Evolutionary conservation across 2,113 vertebrate species (phyloP).

Genomic region (Alouatta palliata): DNA sequence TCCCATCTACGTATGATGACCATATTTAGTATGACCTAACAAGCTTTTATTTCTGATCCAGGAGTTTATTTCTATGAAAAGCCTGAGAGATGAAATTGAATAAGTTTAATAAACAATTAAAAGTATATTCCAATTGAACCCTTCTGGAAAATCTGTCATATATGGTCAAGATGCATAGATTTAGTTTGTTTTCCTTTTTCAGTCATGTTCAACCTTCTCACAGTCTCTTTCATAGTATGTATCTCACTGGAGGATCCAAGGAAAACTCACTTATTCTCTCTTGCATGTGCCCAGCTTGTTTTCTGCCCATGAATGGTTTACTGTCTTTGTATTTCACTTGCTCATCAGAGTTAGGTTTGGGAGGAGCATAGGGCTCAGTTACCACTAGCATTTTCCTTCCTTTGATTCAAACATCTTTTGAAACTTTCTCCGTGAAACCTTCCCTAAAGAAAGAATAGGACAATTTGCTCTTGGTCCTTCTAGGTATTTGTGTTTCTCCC

Average conservation of each 20-base stretch:
- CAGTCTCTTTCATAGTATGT: not conserved
- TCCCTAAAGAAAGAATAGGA: not conserved
- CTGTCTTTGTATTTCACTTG: not conserved
- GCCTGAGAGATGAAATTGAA: not conserved
- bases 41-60: not conserved
- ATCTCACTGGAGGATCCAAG: not conserved
- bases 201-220: not conserved
- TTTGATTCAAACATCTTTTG: not conserved
- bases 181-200: not conserved
- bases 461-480: not conserved
- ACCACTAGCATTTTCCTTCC: not conserved
- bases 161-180: not conserved
- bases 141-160: not conserved
- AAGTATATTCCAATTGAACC: not conserved
- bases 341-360: not conserved
- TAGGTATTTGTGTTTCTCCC: not conserved
- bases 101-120: not conserved
- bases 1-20: not conserved
- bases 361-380: not conserved
- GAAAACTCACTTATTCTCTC: not conserved
- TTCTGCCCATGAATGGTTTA: not conserved
- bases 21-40: not conserved
- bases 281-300: not conserved
- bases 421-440: not conserved
- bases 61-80: not conserved